Percentiles rank a stretch among this genome's conserved stretches.
phyloP scores from a whole-genome alignment of 2,888 invertebrate species.

The Gerris lacustris region DNA sequence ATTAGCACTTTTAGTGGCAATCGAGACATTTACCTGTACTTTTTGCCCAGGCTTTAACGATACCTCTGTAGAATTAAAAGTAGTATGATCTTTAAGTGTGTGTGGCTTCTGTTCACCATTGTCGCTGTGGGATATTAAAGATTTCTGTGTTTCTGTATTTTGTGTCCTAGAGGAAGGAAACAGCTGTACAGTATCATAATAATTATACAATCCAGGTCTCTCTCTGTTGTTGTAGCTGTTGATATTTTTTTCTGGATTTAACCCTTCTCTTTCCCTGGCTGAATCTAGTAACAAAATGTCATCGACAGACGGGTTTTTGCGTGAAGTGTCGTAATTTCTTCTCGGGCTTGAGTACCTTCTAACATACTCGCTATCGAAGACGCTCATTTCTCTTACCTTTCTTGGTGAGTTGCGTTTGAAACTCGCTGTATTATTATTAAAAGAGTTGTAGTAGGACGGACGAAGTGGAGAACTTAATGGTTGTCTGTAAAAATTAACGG shows the following conservation, averaged over 20 bases:
- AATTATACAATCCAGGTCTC: not conserved
- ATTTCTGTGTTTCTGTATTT: too few species aligned
- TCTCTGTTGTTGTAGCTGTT: not conserved
- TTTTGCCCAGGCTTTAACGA: not conserved
- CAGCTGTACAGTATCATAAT: not conserved
- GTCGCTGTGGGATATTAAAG: not conserved
- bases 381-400: conserved; percentile 4
- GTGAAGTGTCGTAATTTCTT: not conserved
- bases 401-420: not conserved
- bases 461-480: not conserved
- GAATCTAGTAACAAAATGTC: not conserved
- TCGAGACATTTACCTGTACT: not conserved
- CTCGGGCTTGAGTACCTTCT: not conserved
- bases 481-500: not conserved
- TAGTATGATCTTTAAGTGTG: not conserved
- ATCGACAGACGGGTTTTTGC: not conserved
- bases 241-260: not conserved
- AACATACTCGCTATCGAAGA: not conserved
- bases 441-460: too few species aligned
- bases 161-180: too few species aligned
- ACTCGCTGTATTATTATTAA: conserved; percentile 23
- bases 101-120: not conserved
- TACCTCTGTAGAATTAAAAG: not conserved
- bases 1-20: not conserved
- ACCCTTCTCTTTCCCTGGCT: not conserved